Evolutionary conservation across 2,797 vertebrate genomes (phyloP).

Genomic region (Neosilurus hyrtlii): DNA sequence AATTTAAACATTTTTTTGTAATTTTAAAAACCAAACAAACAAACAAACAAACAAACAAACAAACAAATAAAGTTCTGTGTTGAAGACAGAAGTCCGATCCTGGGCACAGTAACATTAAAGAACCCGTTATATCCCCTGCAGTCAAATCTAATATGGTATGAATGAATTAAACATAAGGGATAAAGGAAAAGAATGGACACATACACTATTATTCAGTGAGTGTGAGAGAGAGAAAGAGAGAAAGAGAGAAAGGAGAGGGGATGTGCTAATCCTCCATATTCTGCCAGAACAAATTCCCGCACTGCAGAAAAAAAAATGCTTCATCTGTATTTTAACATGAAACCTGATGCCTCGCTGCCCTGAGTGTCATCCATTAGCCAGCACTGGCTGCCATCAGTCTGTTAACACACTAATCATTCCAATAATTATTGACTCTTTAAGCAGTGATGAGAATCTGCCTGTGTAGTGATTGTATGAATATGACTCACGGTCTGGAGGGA

Average conservation of each 20-base stretch:
- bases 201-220: neutral
- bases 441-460: neutral
- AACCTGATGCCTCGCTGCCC: neutral
- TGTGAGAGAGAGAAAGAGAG: neutral
- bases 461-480: slow-evolving; percentile 5
- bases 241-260: neutral
- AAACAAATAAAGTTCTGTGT: neutral
- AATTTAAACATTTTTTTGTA: neutral
- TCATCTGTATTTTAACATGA: slow-evolving; percentile 10
- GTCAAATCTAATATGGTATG: neutral
- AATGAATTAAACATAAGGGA: neutral
- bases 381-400: neutral
- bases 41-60: too few species aligned
- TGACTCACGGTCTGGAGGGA: slow-evolving; percentile 89
- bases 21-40: too few species aligned
- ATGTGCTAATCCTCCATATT: neutral
- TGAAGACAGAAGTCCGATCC: neutral
- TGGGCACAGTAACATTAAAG: neutral
- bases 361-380: slow-evolving; percentile 19
- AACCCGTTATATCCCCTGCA: neutral
- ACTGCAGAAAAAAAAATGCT: neutral
- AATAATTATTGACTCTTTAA: slow-evolving; percentile 7
- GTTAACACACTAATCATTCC: slow-evolving; percentile 14
- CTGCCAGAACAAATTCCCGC: neutral
- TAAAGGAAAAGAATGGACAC: neutral